Evolutionary conservation across 2,888 invertebrate species (phyloP).

Genomic region (Eupithecia vulgata): DNA sequence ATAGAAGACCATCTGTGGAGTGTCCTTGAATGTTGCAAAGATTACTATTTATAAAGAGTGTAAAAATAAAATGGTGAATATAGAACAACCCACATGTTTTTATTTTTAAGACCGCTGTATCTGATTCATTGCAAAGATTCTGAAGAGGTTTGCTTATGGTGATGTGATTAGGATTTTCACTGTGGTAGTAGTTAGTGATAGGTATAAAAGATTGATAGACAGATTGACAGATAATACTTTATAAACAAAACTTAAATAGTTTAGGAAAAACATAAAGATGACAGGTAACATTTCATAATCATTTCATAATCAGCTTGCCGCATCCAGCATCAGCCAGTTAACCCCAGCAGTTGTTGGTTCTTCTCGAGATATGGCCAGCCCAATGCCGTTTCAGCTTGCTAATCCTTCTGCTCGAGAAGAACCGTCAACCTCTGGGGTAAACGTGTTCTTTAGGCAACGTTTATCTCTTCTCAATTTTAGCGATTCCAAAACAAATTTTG

Average conservation of each 20-base stretch:
- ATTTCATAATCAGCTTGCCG: no score
- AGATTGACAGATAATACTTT: not conserved
- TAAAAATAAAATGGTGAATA: conserved; percentile 29
- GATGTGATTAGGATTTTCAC: not conserved
- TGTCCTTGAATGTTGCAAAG: conserved; percentile 55
- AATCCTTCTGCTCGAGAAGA: no score
- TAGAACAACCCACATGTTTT: conserved; percentile 24
- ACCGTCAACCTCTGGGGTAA: no score
- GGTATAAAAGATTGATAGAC: not conserved
- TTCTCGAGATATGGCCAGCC: no score
- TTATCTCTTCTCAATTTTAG: not conserved
- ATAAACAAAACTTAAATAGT: no score
- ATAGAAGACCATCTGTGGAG: conserved; percentile 51
- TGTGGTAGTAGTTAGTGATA: not conserved
- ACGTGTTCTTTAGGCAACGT: no score
- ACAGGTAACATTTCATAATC: not conserved
- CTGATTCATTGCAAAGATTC: conserved; percentile 1
- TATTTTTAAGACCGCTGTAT: not conserved
- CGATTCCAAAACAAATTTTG: not conserved
- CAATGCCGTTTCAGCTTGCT: no score
- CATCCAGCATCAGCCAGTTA: no score
- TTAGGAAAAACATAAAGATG: not conserved
- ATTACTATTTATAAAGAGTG: conserved; percentile 38
- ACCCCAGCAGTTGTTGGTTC: no score
- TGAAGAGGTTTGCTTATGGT: not conserved